Evolutionary conservation across 2,113 vertebrate genomes (phyloP).

Genomic region (Lophochroa leadbeateri): DNA sequence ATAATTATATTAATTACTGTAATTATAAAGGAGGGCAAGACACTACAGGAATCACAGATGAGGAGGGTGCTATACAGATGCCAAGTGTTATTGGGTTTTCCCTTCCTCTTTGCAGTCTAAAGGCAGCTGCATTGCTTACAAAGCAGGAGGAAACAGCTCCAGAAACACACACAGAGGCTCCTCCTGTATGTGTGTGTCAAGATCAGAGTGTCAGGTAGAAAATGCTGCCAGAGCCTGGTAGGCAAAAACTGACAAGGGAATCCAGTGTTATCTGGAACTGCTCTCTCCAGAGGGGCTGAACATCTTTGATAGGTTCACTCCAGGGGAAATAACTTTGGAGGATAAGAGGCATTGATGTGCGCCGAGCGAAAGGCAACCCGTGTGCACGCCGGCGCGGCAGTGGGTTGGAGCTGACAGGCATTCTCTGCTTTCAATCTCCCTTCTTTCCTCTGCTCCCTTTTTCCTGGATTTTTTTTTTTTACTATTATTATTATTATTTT

Average conservation of each 20-base stretch:
- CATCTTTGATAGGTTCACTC: constrained; percentile 62
- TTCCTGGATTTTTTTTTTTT: background rate
- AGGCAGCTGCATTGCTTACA: background rate
- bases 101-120: background rate
- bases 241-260: constrained; percentile 43
- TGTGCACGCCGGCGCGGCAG: background rate
- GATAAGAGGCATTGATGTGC: constrained; percentile 37
- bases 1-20: constrained; percentile 48
- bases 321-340: constrained; percentile 24
- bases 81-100: background rate
- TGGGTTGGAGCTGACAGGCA: background rate
- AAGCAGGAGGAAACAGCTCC: background rate
- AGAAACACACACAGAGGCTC: background rate
- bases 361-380: background rate
- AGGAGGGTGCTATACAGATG: background rate
- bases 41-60: constrained; percentile 41
- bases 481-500: background rate
- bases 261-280: constrained; percentile 7
- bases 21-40: constrained; percentile 49
- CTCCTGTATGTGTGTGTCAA: background rate
- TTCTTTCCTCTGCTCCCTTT: background rate
- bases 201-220: background rate
- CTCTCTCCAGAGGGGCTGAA: constrained; percentile 51
- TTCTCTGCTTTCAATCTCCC: background rate
- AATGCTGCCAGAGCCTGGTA: background rate